Percentiles rank a stretch among this genome's conserved stretches.
Evolutionary conservation across 1,140 invertebrate genomes (phyloP).

Genomic region (Danaus plexippus): DNA sequence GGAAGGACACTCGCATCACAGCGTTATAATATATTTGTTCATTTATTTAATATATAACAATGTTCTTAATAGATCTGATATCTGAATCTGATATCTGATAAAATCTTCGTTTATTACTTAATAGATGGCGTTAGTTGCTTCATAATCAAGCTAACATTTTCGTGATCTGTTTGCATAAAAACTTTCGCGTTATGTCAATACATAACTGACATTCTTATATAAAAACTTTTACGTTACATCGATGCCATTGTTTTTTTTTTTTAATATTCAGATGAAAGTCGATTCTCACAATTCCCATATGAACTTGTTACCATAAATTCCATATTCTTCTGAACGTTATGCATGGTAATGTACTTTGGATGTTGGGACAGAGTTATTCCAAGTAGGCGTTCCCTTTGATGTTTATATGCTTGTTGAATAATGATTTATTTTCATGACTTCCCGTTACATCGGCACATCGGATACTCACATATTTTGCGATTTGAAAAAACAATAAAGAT

Average conservation of each 20-base stretch:
- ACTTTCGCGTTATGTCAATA: neutral
- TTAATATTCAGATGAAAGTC: conserved; percentile 9
- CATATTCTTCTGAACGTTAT: conserved; percentile 47
- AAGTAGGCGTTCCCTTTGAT: conserved; percentile 62
- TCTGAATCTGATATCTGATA: no score
- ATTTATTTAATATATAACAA: no score
- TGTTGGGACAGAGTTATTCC: conserved; percentile 65
- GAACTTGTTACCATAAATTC: conserved; percentile 51
- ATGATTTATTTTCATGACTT: conserved; percentile 65
- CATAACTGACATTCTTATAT: neutral
- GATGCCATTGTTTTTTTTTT: conserved; percentile 2
- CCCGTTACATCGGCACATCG: conserved; percentile 37
- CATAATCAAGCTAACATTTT: neutral
- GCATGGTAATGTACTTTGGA: conserved; percentile 53
- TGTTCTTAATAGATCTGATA: no score
- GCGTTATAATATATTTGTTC: no score
- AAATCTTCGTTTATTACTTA: no score
- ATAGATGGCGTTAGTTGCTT: conserved; percentile 40
- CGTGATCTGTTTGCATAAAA: neutral
- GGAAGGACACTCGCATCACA: conserved; percentile 18
- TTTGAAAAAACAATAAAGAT: no score
- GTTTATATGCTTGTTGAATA: conserved; percentile 67
- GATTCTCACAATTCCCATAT: conserved; percentile 28
- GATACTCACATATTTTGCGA: conserved; percentile 1
- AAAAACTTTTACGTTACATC: neutral